A percentile compares a stretch with the other conserved stretches of the same genome.
Evolutionary conservation across 2,888 invertebrate species (phyloP).

Genomic region (Phania funesta): DNA sequence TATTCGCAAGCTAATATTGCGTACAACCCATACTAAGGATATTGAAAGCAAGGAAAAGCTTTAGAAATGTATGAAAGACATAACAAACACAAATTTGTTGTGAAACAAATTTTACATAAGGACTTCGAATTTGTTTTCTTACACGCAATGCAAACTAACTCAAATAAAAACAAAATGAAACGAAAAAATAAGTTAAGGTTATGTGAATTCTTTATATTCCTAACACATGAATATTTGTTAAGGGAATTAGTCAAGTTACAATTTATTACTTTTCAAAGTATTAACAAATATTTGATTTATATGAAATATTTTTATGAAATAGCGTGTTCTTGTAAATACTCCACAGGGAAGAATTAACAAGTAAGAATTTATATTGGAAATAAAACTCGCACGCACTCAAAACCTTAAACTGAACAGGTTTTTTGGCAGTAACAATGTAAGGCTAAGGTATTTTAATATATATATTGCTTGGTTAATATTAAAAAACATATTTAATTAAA

Average conservation of each 20-base stretch:
- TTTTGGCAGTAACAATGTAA: too few relatives aligned
- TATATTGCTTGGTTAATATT: too few relatives aligned
- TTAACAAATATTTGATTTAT: conserved; percentile 20
- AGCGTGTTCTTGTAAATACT: neutral
- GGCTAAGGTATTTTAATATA: too few relatives aligned
- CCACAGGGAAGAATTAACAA: neutral
- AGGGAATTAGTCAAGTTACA: conserved; percentile 15
- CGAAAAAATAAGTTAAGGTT: conserved; percentile 5
- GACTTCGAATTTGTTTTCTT: conserved; percentile 20
- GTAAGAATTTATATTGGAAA: neutral
- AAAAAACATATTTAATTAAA: too few relatives aligned
- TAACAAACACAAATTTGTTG: neutral
- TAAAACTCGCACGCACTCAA: too few relatives aligned
- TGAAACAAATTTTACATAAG: conserved; percentile 26
- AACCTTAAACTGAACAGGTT: too few relatives aligned
- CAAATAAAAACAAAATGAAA: neutral
- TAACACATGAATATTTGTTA: conserved; percentile 18
- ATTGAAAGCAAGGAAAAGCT: neutral
- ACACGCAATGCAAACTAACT: neutral
- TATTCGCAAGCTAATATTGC: conserved; percentile 15
- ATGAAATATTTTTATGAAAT: neutral
- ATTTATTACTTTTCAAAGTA: too few relatives aligned
- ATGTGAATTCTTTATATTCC: neutral
- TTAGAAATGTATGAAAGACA: neutral
- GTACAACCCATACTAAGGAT: neutral